Evolutionary conservation across 1,140 invertebrate species (phyloP), one percentile per base, ranked within the genome.

Genomic region (Eurosta solidaginis): DNA sequence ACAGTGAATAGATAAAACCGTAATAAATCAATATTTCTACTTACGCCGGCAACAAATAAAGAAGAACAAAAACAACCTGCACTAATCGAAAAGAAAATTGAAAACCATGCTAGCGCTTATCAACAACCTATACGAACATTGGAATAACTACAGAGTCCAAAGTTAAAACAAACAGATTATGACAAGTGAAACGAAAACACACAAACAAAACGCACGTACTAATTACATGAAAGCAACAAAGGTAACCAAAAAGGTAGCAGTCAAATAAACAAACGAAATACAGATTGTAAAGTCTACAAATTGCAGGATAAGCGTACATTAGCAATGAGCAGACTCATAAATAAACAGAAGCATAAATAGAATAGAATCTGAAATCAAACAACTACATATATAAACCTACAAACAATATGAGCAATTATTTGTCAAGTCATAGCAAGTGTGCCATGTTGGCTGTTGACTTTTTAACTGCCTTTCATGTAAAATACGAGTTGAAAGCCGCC

Each of bases 1-100:
- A 68, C 36, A 22, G 59, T 40, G 29, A 14, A 68, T 20, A 68
- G 59, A 68, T 68, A 68, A 63, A 68, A 20, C 59, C 29, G 17
- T 68, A 68, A 68, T 68, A 68, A 68, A 68, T 68, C 59, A 68
- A 68, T 68, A n/a, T 4, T 40, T 40, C 12, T 36, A 12, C 17
- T 17, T 17, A 68, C 20, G 33, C 59, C 17, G 29, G 10, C 29
- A 33, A 33, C 17, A 12, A 7, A 36, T 20, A 12, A 33, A 59
- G 52, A n/a, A n/a, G n/a, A n/a, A n/a, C 9, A 33, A 63, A 1
- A 68, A 68, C 40, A 40, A 40, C 36, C 20, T 9, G 33, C 17
- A n/a, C n/a, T n/a, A n/a, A n/a, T n/a, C n/a, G n/a, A n/a, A n/a
- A n/a, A n/a, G n/a, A n/a, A n/a, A n/a, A n/a, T n/a, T n/a, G n/a